Base-by-base conservation (phyloP, 2,797 vertebrate species). In the Gymnodraco acuticeps region DNA sequence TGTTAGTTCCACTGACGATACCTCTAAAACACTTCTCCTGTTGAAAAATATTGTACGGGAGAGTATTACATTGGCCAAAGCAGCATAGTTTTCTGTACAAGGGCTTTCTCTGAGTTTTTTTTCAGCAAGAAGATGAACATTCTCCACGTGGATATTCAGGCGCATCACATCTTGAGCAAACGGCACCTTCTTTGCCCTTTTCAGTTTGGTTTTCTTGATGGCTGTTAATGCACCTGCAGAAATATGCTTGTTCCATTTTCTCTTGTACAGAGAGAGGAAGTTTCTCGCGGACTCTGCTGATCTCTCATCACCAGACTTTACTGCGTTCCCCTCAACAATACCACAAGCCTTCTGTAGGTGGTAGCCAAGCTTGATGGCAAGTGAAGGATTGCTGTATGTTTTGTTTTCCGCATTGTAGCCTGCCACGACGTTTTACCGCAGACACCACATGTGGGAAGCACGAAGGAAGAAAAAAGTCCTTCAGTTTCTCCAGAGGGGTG, bases 341-440 rank as follows among this genome's bases (percentile, higher is more conserved):
- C 5, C 2, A 12, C 92, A 92, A 55, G 78, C 56, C 77, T 92
- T 92, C 81, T 91, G 88, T 0, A 93, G 78, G 60, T 75, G 46
- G 85, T 89, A 87, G 11, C 90, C 92, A 0, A 93, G 78, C 79
- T 90, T 92, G 51, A 90, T 41, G 2, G 92, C 90, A 5, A 93
- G 79, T 0, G 90, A 90, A 0, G 92, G 88, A 5, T 10, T 33
- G 11, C 4, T 33, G 60, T 87, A 92, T 0, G 23, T 64, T 20
- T 88, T 87, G 3, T 12, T 87, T 53, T 86, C 75, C 2, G 82
- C 31, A 65, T 88, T 38, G 23, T 90, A 92, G 27, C 89, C 89
- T 6, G 87, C 81, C 52, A 93, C 33, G 19, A 78, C 73, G 10
- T 89, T 89, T 91, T 31, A 93, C 92, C 0, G 86, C 82, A 3